Evolutionary conservation across 2,888 invertebrate genomes (phyloP).

Genomic region (Leptopilina drosophilae): DNA sequence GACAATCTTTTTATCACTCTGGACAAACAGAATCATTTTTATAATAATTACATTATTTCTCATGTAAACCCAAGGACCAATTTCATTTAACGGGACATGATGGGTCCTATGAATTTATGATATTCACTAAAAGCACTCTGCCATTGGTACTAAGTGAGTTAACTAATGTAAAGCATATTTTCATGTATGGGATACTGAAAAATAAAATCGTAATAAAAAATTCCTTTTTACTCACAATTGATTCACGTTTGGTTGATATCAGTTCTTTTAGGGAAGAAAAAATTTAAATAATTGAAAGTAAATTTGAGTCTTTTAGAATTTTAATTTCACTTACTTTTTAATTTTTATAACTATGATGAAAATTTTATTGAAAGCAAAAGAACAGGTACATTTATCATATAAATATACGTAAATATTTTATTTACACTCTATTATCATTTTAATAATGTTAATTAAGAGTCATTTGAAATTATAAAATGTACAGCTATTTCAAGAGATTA

Average conservation of each 20-base stretch:
- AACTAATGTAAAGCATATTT: slow-evolving; percentile 18
- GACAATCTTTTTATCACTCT: neutral
- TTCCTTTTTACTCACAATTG: neutral
- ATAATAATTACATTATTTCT: slow-evolving; percentile 17
- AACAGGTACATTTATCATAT: too few species aligned
- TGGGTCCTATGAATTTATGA: slow-evolving; percentile 32
- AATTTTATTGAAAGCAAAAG: too few species aligned
- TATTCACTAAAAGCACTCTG: slow-evolving; percentile 35
- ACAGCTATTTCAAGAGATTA: neutral
- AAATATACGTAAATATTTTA: too few species aligned
- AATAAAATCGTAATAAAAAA: slow-evolving; percentile 7
- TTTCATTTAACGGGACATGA: slow-evolving; percentile 7
- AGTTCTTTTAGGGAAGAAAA: neutral
- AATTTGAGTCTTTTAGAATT: too few species aligned
- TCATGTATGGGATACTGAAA: neutral
- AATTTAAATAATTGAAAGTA: neutral
- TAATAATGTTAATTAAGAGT: too few species aligned
- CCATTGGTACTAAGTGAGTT: slow-evolving; percentile 26
- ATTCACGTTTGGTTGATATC: neutral
- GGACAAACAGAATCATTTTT: neutral
- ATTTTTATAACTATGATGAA: too few species aligned
- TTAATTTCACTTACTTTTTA: too few species aligned
- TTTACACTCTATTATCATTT: too few species aligned
- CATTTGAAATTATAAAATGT: too few species aligned
- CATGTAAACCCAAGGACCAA: neutral